Evolutionary conservation across 1,140 invertebrate species (phyloP).

Genomic region (Hyles euphorbiae): DNA sequence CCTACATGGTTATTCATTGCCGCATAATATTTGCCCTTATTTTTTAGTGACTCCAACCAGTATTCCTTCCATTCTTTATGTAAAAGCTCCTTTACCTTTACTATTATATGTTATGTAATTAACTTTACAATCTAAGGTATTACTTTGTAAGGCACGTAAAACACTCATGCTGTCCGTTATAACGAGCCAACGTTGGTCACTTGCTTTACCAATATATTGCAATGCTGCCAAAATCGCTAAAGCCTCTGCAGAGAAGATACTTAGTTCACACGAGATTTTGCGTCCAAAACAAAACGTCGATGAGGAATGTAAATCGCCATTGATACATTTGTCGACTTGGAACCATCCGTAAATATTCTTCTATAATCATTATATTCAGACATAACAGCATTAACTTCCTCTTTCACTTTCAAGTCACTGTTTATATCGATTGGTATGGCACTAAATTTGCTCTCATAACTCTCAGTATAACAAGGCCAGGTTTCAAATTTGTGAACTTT

Average conservation of each 20-base stretch:
- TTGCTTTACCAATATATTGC: not conserved
- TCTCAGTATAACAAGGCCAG: not conserved
- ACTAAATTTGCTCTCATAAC: conserved; percentile 1
- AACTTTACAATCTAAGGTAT: not conserved
- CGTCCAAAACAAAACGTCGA: not conserved
- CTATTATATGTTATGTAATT: not conserved
- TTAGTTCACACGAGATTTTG: not conserved
- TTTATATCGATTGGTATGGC: not conserved
- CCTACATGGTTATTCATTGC: not conserved
- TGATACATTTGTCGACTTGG: not conserved
- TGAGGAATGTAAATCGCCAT: not conserved
- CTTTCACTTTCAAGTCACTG: not conserved
- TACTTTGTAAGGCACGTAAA: not conserved
- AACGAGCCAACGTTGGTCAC: not conserved
- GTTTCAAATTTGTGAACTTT: not conserved
- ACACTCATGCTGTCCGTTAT: conserved; percentile 3
- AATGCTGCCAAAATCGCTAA: not conserved
- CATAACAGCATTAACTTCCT: not conserved
- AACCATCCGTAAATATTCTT: not conserved
- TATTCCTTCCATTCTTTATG: not conserved
- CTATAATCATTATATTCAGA: not conserved
- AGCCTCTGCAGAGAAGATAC: not conserved
- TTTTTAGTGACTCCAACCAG: not conserved
- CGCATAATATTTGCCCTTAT: not conserved
- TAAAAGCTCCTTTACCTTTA: not conserved